Base-by-base conservation (phyloP, 1,140 invertebrate genomes). In the Cotesia glomerata region DNA sequence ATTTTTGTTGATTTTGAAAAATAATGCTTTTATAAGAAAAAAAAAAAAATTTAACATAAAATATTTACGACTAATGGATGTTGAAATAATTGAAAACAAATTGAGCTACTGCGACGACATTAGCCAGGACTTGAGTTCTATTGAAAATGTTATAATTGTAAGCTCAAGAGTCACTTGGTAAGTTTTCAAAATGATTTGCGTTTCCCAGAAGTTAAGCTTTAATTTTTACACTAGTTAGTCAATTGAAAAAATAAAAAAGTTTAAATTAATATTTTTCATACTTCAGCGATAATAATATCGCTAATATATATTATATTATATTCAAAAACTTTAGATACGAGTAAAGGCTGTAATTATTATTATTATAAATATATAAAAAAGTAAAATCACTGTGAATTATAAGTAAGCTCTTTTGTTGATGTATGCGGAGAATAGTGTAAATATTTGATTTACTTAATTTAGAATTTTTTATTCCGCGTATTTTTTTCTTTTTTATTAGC, bases 311-410 rank as follows among this genome's bases (percentile, higher is more conserved):
- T 26, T 26, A 26, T 26, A 26, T 1, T 26, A 26, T 26, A 26
- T 26, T 26, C 26, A 26, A 26, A 26, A 26, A 1, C 26, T 26
- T 26, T 26, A 26, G 26, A 26, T 26, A 26, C 26, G 3, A 26
- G 26, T 26, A 26, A 26, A 2, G 26, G 26, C 26, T 26, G 26
- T 2, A 26, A 26, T 26, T 26, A 26, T n/a, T n/a, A n/a, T n/a
- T n/a, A n/a, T n/a, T n/a, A n/a, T n/a, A n/a, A n/a, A n/a, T n/a
- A n/a, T 26, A 45, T 11, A 45, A 45, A 66, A 16, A 16, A 66
- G 26, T 52, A 52, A 66, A 65, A 65, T 65, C 18, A 49, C 63
- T 54, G 63, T n/a, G 35, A 63, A 49, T 39, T 54, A 64, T n/a
- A 35, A 63, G n/a, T 32, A 34, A 14, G 63, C 14, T 71, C 26